phyloP scores from a whole-genome alignment of 2,797 vertebrate species.

The Corythornis leucogaster region DNA sequence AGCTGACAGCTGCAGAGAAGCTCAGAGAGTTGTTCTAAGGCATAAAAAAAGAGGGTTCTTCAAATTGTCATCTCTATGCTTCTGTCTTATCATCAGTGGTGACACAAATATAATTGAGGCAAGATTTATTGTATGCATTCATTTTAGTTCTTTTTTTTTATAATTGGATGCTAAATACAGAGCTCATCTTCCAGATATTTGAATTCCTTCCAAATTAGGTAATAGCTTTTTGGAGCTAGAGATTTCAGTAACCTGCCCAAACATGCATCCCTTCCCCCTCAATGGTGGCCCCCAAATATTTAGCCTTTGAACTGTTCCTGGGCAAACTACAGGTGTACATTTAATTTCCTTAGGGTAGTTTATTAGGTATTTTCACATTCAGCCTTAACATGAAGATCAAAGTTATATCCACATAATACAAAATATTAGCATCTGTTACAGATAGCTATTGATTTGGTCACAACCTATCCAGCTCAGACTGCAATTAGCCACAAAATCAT shows the following conservation, averaged over 20 bases:
- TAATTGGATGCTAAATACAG: conserved; percentile 1
- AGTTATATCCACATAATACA: neutral
- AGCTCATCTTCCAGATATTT: conserved; percentile 24
- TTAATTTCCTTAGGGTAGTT: neutral
- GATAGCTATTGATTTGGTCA: neutral
- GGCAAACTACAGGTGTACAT: neutral
- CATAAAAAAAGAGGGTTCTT: conserved; percentile 12
- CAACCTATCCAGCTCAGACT: neutral
- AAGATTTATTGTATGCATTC: neutral
- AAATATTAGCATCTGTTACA: neutral
- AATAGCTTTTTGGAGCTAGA: neutral
- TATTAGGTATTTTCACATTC: neutral
- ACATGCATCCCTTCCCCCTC: neutral
- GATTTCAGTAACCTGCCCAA: neutral
- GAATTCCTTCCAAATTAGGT: conserved; percentile 31
- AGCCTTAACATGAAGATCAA: neutral
- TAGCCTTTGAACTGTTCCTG: neutral
- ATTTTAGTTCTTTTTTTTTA: neutral
- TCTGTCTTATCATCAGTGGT: conserved; percentile 13
- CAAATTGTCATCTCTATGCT: neutral
- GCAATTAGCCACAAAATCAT: neutral
- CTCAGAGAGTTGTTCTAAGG: neutral
- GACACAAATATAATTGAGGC: conserved; percentile 8
- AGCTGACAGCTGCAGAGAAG: conserved; percentile 5
- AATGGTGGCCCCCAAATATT: neutral